Evolutionary conservation across 37 sponge, comb jelly and placozoan species (phyloP), one percentile per base, ranked within the genome.

Genomic region (Lycopodina hypogea): DNA sequence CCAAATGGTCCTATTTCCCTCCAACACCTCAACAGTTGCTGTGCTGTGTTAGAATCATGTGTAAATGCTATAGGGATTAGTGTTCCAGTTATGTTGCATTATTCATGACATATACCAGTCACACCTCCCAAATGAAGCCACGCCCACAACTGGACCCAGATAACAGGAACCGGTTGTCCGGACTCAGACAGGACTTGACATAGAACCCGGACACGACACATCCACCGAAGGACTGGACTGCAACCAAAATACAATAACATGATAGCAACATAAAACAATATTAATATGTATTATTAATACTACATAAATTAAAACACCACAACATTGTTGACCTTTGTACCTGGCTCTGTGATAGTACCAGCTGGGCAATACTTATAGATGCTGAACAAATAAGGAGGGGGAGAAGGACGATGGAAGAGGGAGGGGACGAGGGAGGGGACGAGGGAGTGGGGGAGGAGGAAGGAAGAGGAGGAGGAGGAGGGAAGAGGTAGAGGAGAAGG

Each of bases 61-160:
- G 14, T 59, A 77, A 29, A 40, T 59, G 17, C 12, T 53, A 53
- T 53, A n/a, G n/a, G n/a, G n/a, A n/a, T n/a, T n/a, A n/a, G n/a
- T n/a, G n/a, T n/a, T n/a, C n/a, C n/a, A n/a, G n/a, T n/a, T n/a
- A n/a, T n/a, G n/a, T n/a, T n/a, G n/a, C n/a, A n/a, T n/a, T n/a
- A n/a, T n/a, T n/a, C n/a, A n/a, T n/a, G n/a, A n/a, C n/a, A n/a
- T n/a, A n/a, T n/a, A n/a, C n/a, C n/a, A 36, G 40, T 62, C 38
- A 6, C 55, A 84, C 78, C 67, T 92, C 77, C 89, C 89, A 92
- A n/a, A 92, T 81, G 64, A 83, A 88, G 24, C 74, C 83, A 65
- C 66, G 71, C 0, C 70, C 68, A 77, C 79, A 81, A 36, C 76
- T 75, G 6, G 89, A 88, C 1, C 93, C 93, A 73, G 83, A 86